Percentiles rank a stretch among this genome's conserved stretches.
Conservation (phyloP, 2,113 vertebrate species). For the Aepyceros melampus region DNA sequence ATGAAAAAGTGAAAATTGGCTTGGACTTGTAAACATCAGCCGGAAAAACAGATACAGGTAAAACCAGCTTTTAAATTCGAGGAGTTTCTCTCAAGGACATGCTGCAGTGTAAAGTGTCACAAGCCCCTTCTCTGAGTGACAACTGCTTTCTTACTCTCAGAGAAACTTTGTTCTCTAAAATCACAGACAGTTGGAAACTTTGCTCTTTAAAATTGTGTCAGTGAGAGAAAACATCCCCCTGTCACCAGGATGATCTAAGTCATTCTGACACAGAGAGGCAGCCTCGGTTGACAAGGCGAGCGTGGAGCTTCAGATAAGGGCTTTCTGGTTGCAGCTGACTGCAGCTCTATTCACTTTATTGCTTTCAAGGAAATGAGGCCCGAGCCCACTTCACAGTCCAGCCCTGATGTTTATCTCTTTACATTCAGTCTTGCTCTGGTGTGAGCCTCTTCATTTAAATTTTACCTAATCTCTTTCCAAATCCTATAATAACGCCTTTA, state of each 20-base stretch:
- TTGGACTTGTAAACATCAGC: background rate
- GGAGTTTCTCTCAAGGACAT: background rate
- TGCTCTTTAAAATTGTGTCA: background rate
- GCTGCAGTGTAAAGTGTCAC: background rate
- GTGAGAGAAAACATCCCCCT: background rate
- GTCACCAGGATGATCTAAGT: background rate
- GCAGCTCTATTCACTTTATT: background rate
- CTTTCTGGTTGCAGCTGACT: background rate
- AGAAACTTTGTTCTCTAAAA: background rate
- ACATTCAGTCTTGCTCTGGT: background rate
- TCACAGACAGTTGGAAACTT: background rate
- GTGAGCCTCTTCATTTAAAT: background rate
- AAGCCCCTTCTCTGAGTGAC: background rate
- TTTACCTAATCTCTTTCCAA: background rate
- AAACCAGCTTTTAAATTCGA: background rate
- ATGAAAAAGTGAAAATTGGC: background rate
- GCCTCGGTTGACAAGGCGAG: background rate
- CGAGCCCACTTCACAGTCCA: background rate
- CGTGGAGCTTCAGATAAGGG: background rate
- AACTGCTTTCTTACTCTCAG: background rate
- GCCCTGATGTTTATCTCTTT: background rate
- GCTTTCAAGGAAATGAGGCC: background rate
- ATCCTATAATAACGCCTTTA: background rate
- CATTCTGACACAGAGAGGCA: background rate
- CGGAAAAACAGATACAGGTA: background rate